A percentile compares a stretch with the other conserved stretches of the same genome.
Evolutionary conservation across 2,797 vertebrate genomes (phyloP).

Genomic region (Euthynnus affinis): DNA sequence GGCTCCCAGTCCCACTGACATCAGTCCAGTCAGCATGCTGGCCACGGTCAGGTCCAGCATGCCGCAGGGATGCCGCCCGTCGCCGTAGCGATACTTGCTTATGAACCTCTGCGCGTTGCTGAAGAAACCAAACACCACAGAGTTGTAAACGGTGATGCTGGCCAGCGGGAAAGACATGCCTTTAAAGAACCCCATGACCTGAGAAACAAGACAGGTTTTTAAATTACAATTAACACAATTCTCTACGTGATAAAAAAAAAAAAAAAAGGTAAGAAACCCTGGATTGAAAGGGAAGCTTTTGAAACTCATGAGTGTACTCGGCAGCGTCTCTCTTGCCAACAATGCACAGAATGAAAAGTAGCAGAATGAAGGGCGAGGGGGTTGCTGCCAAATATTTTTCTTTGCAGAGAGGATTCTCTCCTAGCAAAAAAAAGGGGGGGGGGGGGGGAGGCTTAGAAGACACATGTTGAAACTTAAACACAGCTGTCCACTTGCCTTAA

Average conservation of each 20-base stretch:
- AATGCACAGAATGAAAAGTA: background rate
- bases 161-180: slow-evolving; percentile 97
- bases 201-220: background rate
- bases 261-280: background rate
- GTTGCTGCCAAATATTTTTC: slow-evolving; percentile 21
- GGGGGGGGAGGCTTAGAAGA: background rate
- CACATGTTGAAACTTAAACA: slow-evolving; percentile 23
- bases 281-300: background rate
- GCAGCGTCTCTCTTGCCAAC: background rate
- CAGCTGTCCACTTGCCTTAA: slow-evolving; percentile 21
- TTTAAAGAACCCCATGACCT: slow-evolving; percentile 96
- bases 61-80: slow-evolving; percentile 60
- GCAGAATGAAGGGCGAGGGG: too few species aligned
- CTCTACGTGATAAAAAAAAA: too few species aligned
- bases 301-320: accelerated
- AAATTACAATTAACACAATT: too few species aligned
- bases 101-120: slow-evolving; percentile 91
- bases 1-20: slow-evolving; percentile 91
- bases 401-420: background rate
- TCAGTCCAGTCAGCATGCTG: slow-evolving; percentile 88
- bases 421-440: background rate
- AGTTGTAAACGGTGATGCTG: slow-evolving; percentile 94
- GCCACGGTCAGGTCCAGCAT: slow-evolving; percentile 89
- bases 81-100: slow-evolving; percentile 84
- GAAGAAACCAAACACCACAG: slow-evolving; percentile 94